Conservation (phyloP, 2,888 invertebrate species). For the Cinara cedri region DNA sequence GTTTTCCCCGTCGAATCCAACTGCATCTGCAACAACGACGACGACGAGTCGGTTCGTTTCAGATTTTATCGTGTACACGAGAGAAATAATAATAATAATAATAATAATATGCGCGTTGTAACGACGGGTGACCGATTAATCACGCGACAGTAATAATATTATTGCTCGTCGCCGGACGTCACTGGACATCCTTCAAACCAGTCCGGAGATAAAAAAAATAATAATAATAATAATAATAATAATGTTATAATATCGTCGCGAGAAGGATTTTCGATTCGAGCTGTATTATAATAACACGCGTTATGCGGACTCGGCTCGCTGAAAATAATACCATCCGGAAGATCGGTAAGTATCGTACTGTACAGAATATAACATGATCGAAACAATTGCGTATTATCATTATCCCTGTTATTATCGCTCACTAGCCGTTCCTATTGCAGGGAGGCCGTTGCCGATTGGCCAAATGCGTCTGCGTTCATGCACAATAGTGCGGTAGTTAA, state of each 20-base stretch:
- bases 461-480: too few relatives aligned
- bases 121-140: conserved; percentile 48
- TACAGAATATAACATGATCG: too few relatives aligned
- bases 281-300: not conserved
- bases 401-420: too few relatives aligned
- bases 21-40: too few relatives aligned
- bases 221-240: too few relatives aligned
- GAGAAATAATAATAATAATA: not conserved
- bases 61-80: conserved; percentile 23
- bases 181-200: conserved; percentile 34
- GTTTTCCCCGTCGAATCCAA: not conserved
- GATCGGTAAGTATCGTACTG: too few relatives aligned
- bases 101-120: not conserved
- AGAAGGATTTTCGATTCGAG: conserved; percentile 6
- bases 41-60: not conserved
- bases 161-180: conserved; percentile 11
- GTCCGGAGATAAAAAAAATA: conserved; percentile 6
- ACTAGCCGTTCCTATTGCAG: too few relatives aligned
- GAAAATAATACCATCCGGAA: too few relatives aligned
- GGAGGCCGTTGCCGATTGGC: too few relatives aligned
- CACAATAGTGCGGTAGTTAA: too few relatives aligned
- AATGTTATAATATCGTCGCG: not conserved
- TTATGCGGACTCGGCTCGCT: too few relatives aligned
- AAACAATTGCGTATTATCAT: too few relatives aligned
- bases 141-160: conserved; percentile 30